A percentile compares a stretch with the other conserved stretches of the same genome.
These are phyloP conservation scores for Xanthia icteritia DNA, from an alignment of 2,888 invertebrate genomes.

Conservation along the genomic window DNA sequence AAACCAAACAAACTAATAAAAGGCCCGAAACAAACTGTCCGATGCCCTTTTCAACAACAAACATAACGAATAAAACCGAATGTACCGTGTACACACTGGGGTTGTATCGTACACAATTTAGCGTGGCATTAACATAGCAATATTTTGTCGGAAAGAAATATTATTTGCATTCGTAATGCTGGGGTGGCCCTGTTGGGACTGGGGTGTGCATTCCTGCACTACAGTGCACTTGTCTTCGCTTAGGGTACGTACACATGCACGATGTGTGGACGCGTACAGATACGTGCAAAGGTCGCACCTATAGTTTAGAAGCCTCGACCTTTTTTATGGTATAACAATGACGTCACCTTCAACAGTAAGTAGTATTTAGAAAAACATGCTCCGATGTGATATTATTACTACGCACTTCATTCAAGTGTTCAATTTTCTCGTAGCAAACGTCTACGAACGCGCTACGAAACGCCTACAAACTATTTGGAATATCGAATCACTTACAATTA, in stretches of 20 bases:
- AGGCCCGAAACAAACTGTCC: conserved; percentile 55
- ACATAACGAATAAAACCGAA: conserved; percentile 85
- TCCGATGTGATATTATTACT: not conserved
- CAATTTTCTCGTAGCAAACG: conserved; percentile 7
- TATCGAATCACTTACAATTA: conserved; percentile 21
- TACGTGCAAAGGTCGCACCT: not conserved
- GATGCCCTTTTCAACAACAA: conserved; percentile 82
- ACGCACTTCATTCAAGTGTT: not conserved
- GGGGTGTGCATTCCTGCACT: conserved; percentile 84
- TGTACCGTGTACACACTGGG: conserved; percentile 82
- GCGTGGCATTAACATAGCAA: conserved; percentile 87
- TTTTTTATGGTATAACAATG: not conserved
- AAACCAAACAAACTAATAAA: conserved; percentile 60
- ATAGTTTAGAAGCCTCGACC: not conserved
- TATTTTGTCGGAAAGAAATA: conserved; percentile 88
- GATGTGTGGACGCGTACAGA: conserved; percentile 9
- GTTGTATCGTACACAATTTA: conserved; percentile 81
- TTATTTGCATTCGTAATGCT: conserved; percentile 86
- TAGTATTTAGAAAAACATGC: not conserved
- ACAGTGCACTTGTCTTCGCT: conserved; percentile 78
- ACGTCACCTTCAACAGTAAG: not conserved
- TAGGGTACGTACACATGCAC: conserved; percentile 60
- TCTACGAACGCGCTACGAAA: conserved; percentile 41
- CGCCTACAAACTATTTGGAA: conserved; percentile 23
- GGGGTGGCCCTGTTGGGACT: conserved; percentile 74